These are phyloP conservation scores for Capromys pilorides DNA, from an alignment of 2,797 vertebrate species.

Conservation along the genomic window DNA sequence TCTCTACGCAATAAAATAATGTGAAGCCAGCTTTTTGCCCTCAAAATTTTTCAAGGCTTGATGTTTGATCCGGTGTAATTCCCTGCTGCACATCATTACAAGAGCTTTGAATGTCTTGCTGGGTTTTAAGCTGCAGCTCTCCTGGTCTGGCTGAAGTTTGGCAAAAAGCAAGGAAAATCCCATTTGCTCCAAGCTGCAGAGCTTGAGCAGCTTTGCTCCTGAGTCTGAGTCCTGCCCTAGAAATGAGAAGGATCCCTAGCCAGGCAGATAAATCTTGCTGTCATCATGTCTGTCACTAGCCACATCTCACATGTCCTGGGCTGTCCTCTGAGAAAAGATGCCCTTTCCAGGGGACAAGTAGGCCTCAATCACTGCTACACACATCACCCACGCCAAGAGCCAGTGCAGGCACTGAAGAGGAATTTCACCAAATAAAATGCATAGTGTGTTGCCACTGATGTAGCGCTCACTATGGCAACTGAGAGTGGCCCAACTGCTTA, in stretches of 20 bases:
- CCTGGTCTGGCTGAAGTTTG: constrained; percentile 21
- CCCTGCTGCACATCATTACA: not conserved
- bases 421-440: constrained; percentile 76
- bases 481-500: not conserved
- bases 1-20: constrained; percentile 36
- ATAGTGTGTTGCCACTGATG: constrained; percentile 63
- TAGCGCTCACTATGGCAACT: constrained; percentile 57
- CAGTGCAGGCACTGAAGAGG: constrained; percentile 67
- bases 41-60: not conserved
- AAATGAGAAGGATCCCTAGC: constrained; percentile 58
- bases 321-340: constrained; percentile 70
- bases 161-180: not conserved
- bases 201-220: not conserved
- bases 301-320: constrained; percentile 49
- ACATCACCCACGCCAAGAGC: constrained; percentile 73
- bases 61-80: constrained; percentile 13
- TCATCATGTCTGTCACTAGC: constrained; percentile 51
- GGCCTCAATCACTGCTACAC: constrained; percentile 66
- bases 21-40: constrained; percentile 34
- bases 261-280: constrained; percentile 51
- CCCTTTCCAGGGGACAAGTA: constrained; percentile 69
- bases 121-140: not conserved
- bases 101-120: not conserved
- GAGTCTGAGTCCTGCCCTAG: constrained; percentile 38
- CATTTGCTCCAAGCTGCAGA: constrained; percentile 31